Percentiles rank a stretch among this genome's conserved stretches.
These are phyloP conservation scores for Atta cephalotes DNA, from an alignment of 1,140 invertebrate genomes.

Conservation along the genomic window DNA sequence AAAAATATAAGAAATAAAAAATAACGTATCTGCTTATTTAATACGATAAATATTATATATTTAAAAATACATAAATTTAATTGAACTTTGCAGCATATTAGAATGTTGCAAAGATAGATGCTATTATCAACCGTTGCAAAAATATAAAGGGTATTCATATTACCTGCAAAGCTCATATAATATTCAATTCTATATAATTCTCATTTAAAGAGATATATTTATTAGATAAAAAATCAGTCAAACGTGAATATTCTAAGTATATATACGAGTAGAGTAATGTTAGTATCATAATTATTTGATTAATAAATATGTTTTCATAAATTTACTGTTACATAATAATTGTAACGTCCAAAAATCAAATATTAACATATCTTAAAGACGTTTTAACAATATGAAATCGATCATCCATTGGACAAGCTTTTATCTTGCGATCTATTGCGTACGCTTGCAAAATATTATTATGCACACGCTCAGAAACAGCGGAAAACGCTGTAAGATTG, in stretches of 20 bases:
- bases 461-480: constrained; percentile 47
- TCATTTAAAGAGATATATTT: not conserved
- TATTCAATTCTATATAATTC: too few species aligned
- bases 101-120: too few species aligned
- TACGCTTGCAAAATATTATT: constrained; percentile 49
- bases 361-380: constrained; percentile 35
- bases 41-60: too few species aligned
- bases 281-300: constrained; percentile 26
- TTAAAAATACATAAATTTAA: too few species aligned
- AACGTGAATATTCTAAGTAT: not conserved
- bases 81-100: too few species aligned
- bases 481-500: not conserved
- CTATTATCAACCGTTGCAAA: too few species aligned
- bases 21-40: too few species aligned
- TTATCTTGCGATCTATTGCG: constrained; percentile 59
- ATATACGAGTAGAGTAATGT: not conserved
- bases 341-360: not conserved
- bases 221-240: not conserved
- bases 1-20: too few species aligned
- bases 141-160: too few species aligned
- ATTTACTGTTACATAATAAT: not conserved
- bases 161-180: too few species aligned
- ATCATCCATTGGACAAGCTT: constrained; percentile 28
- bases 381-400: constrained; percentile 48
- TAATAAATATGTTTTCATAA: constrained; percentile 3